Evolutionary conservation across 2,888 invertebrate species (phyloP).

Genomic region (Anodontia alba): DNA sequence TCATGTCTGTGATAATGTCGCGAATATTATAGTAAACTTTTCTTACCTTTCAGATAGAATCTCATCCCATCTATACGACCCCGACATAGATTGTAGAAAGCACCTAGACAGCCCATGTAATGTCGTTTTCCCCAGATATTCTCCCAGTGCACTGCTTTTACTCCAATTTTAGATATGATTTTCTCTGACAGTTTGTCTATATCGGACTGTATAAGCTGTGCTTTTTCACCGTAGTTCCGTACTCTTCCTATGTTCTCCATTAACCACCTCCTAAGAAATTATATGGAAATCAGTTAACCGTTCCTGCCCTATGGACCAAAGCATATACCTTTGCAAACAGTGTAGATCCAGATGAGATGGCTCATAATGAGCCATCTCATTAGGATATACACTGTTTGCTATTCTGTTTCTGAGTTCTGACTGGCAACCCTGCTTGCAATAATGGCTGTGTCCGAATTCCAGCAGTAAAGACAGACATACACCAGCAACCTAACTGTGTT

Average conservation of each 20-base stretch:
- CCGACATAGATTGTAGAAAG: slow-evolving; percentile 90
- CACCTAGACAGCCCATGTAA: slow-evolving; percentile 95
- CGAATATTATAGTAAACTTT: no score
- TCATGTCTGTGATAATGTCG: no score
- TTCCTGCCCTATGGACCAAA: no score
- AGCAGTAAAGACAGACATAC: no score
- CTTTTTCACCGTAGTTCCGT: slow-evolving; percentile 88
- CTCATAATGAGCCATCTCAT: no score
- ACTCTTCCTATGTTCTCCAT: slow-evolving; percentile 90
- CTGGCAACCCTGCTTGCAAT: no score
- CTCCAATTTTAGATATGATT: slow-evolving; percentile 87
- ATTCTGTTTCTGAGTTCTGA: no score
- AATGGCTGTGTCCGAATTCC: no score
- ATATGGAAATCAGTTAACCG: neutral
- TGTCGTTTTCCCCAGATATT: slow-evolving; percentile 88
- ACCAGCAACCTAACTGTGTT: no score
- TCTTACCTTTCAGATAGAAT: slow-evolving; percentile 86
- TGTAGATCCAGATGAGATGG: no score
- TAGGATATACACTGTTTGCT: no score
- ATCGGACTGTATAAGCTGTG: slow-evolving; percentile 90
- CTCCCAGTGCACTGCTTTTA: slow-evolving; percentile 87
- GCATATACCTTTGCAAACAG: no score
- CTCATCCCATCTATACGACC: slow-evolving; percentile 91
- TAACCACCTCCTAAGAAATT: slow-evolving; percentile 88
- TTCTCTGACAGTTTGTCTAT: slow-evolving; percentile 88